Percentiles rank a stretch among this genome's conserved stretches.
These are phyloP conservation scores for Amblyopsis rosae DNA, from an alignment of 2,113 vertebrate species.

Conservation along the genomic window DNA sequence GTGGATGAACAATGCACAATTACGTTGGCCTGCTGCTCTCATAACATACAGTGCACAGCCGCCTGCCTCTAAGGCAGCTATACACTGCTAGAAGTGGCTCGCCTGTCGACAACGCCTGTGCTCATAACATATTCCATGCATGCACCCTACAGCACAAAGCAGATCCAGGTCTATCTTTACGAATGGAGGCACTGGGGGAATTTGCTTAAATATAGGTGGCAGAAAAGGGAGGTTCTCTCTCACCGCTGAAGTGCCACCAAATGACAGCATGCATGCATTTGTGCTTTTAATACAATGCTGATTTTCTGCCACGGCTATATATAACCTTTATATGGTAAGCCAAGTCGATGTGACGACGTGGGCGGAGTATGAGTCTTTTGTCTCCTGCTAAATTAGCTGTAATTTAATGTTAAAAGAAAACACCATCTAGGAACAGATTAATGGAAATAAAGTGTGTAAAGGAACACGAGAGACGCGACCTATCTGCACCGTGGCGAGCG, in stretches of 20 bases:
- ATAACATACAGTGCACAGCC: slow-evolving; percentile 38
- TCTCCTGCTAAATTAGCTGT: slow-evolving; percentile 41
- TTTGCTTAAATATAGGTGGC: slow-evolving; percentile 45
- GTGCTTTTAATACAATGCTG: slow-evolving; percentile 50
- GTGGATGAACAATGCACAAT: slow-evolving; percentile 80
- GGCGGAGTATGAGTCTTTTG: slow-evolving; percentile 17
- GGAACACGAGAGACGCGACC: slow-evolving; percentile 12
- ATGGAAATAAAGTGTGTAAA: slow-evolving; percentile 4
- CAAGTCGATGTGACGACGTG: slow-evolving; percentile 32
- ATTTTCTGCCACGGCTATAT: slow-evolving; percentile 41
- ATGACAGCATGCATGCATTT: slow-evolving; percentile 56
- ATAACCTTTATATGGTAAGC: slow-evolving; percentile 29
- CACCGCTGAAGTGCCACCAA: slow-evolving; percentile 38
- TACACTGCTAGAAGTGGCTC: slow-evolving; percentile 49
- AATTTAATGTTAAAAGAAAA: slow-evolving; percentile 20
- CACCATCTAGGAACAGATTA: slow-evolving; percentile 20
- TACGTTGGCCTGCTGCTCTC: slow-evolving; percentile 72
- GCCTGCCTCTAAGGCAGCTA: slow-evolving; percentile 58
- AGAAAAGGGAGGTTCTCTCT: slow-evolving; percentile 40
- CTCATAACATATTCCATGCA: slow-evolving; percentile 65
- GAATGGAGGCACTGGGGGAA: slow-evolving; percentile 57
- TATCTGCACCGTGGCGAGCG: slow-evolving; percentile 56
- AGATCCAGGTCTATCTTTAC: slow-evolving; percentile 62
- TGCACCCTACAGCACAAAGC: slow-evolving; percentile 43
- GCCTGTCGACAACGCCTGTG: slow-evolving; percentile 54